phyloP scores from a whole-genome alignment of 2,797 vertebrate species.

The Hirundo rustica region DNA sequence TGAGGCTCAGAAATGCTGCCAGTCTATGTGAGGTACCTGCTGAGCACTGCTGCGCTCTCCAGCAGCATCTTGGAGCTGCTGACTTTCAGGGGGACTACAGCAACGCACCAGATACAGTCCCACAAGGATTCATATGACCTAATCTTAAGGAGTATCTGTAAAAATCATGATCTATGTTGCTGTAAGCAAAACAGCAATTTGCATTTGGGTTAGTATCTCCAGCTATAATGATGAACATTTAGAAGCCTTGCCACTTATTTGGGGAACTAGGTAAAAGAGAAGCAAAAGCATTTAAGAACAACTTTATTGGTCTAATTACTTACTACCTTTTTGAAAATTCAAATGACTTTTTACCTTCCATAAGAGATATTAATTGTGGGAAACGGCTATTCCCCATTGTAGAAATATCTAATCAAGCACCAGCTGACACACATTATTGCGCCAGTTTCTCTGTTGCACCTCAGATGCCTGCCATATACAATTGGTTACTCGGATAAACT shows the following conservation, averaged over 20 bases:
- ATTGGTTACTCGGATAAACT: slow-evolving; percentile 17
- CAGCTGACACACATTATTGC: not conserved
- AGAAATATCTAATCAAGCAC: slow-evolving; percentile 27
- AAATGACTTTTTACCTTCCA: not conserved
- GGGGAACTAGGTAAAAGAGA: not conserved
- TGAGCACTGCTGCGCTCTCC: not conserved
- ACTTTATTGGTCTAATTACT: not conserved
- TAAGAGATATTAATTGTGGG: not conserved
- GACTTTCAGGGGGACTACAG: not conserved
- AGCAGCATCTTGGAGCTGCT: not conserved
- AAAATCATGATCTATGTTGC: not conserved
- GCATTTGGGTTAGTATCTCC: not conserved
- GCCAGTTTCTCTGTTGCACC: not conserved
- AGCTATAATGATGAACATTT: not conserved
- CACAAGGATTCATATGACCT: not conserved
- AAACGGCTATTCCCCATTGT: not conserved
- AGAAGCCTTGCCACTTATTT: not conserved
- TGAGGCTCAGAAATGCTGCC: not conserved
- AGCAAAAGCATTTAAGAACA: not conserved
- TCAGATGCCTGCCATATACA: slow-evolving; percentile 1
- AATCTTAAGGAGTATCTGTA: not conserved
- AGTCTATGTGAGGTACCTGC: not conserved
- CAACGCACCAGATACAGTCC: not conserved
- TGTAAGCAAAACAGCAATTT: not conserved
- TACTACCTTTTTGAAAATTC: not conserved